Evolutionary conservation across 2,888 invertebrate genomes (phyloP).

Genomic region (Dynastes tityus): DNA sequence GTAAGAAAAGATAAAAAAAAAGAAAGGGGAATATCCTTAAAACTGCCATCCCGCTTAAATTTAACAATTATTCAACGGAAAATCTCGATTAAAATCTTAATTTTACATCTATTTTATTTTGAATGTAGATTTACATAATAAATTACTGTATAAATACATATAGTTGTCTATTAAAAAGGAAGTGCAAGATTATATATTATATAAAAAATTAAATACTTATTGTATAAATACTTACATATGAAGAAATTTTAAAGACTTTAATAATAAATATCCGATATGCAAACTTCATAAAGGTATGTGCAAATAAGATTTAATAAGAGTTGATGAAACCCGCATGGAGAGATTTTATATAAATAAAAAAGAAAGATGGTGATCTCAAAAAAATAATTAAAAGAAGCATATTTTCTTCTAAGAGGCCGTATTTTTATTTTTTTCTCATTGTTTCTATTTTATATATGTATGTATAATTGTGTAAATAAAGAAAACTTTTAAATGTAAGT

Average conservation of each 20-base stretch:
- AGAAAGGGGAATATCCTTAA: conserved; percentile 12
- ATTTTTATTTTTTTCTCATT: conserved; percentile 44
- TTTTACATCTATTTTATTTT: conserved; percentile 18
- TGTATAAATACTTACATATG: conserved; percentile 32
- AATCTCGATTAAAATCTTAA: conserved; percentile 6
- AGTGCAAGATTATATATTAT: conserved; percentile 45
- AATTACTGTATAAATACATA: conserved; percentile 33
- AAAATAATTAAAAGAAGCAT: conserved; percentile 31
- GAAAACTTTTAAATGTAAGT: conserved; percentile 65
- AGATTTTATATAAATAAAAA: conserved; percentile 30
- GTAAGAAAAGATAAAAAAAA: neutral
- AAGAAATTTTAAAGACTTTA: conserved; percentile 22
- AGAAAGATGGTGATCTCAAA: conserved; percentile 46
- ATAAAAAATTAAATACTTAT: conserved; percentile 22
- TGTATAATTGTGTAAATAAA: conserved; percentile 56
- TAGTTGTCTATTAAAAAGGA: conserved; percentile 38
- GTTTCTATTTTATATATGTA: conserved; percentile 49
- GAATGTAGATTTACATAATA: conserved; percentile 25
- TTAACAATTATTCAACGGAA: conserved; percentile 12
- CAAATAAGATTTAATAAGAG: conserved; percentile 31
- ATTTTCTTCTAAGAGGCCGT: conserved; percentile 41
- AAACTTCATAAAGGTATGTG: conserved; percentile 22
- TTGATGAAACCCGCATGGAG: conserved; percentile 10
- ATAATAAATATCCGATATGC: conserved; percentile 19
- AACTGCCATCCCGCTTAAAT: conserved; percentile 38